These are phyloP conservation scores for Trididemnum clinides DNA, from an alignment of 23 tunicate genomes.

Conservation along the genomic window DNA sequence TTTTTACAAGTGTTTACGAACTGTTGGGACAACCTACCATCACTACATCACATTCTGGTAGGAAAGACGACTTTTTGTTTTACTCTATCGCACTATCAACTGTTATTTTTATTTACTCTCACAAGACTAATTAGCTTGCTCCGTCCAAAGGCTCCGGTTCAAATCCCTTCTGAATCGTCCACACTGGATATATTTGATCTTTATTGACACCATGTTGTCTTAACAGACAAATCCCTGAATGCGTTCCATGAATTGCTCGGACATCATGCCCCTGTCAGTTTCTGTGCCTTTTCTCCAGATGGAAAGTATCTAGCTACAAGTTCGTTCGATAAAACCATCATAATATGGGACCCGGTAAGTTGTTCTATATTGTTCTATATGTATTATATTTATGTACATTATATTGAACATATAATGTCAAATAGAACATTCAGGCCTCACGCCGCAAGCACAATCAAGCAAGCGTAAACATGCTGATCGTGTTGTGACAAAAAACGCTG, in stretches of 20 bases:
- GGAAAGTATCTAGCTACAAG: conserved; percentile 76
- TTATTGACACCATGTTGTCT: neutral
- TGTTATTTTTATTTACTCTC: neutral
- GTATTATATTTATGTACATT: no score
- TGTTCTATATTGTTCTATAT: no score
- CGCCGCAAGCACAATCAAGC: no score
- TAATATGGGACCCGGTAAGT: conserved; percentile 86
- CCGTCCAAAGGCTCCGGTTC: no score
- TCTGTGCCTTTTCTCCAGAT: conserved; percentile 67
- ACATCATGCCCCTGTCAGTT: conserved; percentile 76
- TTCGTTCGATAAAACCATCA: conserved; percentile 84
- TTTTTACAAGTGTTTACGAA: no score
- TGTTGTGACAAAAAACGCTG: no score
- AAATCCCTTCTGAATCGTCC: neutral
- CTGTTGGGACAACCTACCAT: neutral
- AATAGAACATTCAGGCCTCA: no score
- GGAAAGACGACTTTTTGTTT: no score
- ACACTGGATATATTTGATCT: neutral
- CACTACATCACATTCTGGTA: no score
- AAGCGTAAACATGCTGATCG: no score
- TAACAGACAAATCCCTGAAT: conserved; percentile 5
- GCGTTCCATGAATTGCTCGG: conserved; percentile 52
- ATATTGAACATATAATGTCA: no score
- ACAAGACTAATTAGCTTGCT: no score
- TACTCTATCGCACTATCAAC: neutral